Conservation (phyloP, 2,888 invertebrate genomes). For the Salticus scenicus region DNA sequence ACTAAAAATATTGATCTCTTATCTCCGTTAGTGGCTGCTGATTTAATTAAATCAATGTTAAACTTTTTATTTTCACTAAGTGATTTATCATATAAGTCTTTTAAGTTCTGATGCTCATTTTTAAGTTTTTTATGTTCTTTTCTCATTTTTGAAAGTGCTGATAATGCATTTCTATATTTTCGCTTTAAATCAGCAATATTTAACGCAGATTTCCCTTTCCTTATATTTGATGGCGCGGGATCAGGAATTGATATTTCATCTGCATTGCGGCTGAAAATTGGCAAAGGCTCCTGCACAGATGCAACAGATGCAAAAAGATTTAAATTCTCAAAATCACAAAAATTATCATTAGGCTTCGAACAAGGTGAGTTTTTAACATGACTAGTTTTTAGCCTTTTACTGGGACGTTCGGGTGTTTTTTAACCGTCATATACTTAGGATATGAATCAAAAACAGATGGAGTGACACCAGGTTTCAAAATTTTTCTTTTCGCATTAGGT, state of each 20-base stretch:
- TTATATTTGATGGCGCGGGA: background rate
- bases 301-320: background rate
- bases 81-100: background rate
- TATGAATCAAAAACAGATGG: background rate
- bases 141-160: background rate
- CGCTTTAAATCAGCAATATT: background rate
- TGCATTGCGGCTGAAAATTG: background rate
- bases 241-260: background rate
- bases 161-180: background rate
- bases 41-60: background rate
- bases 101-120: too few relatives aligned
- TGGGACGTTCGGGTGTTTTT: background rate
- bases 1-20: background rate
- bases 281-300: background rate
- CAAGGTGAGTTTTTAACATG: background rate
- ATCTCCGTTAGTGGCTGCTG: background rate
- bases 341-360: background rate
- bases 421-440: slow-evolving; percentile 3
- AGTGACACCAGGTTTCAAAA: too few relatives aligned
- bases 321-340: background rate
- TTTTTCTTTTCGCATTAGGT: background rate
- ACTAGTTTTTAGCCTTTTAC: background rate
- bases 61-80: background rate
- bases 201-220: too few relatives aligned
- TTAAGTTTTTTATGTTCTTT: background rate